These are phyloP conservation scores for Magallana ariakensis DNA, from an alignment of 1,140 invertebrate species.

Conservation along the genomic window DNA sequence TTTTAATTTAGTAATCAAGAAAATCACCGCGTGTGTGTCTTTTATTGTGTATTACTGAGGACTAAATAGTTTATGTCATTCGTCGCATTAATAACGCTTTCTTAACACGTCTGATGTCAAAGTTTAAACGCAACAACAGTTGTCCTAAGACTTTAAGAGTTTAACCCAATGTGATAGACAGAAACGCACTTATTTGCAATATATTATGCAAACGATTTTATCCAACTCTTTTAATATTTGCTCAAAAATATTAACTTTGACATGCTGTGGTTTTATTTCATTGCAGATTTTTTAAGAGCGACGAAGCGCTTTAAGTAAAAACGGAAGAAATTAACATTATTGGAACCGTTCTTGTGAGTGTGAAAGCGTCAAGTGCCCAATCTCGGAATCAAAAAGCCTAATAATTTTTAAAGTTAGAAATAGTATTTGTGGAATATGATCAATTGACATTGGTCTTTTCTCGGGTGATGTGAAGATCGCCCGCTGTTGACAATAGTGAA, in stretches of 20 bases:
- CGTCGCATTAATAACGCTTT: conserved; percentile 25
- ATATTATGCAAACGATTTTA: conserved; percentile 24
- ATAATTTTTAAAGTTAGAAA: conserved; percentile 2
- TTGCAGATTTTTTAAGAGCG: neutral
- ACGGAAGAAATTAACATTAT: conserved; percentile 35
- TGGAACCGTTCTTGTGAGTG: neutral
- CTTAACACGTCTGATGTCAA: neutral
- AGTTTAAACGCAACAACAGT: neutral
- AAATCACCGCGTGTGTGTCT: conserved; percentile 8
- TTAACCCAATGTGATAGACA: conserved; percentile 15
- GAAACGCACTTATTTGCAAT: conserved; percentile 9
- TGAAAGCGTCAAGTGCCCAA: neutral
- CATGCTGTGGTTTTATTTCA: conserved; percentile 11
- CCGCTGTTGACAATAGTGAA: neutral
- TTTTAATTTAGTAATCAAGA: conserved; percentile 25
- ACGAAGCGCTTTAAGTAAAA: neutral
- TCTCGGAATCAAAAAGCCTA: neutral
- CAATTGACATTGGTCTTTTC: conserved; percentile 7
- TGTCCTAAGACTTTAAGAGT: neutral
- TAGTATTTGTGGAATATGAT: neutral
- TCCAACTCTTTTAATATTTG: neutral
- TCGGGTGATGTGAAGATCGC: neutral
- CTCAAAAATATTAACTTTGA: conserved; percentile 7
- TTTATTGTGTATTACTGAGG: neutral
- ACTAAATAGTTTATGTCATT: conserved; percentile 23